Conservation (phyloP, 2,797 vertebrate genomes). For the Trichosurus vulpecula region DNA sequence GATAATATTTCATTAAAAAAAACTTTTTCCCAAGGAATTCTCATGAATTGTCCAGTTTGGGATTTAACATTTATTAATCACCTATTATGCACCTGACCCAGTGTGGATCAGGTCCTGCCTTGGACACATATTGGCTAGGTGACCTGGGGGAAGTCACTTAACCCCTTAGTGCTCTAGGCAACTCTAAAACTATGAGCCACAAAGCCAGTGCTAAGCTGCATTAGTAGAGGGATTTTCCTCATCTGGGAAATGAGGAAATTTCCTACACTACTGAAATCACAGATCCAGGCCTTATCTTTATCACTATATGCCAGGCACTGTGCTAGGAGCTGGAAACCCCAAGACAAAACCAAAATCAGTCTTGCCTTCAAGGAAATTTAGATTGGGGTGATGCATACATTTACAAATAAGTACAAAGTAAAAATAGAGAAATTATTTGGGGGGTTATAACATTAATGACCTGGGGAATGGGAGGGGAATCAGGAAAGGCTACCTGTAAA, state of each 20-base stretch:
- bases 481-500: not conserved
- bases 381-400: not conserved
- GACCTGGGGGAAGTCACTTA: not conserved
- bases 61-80: not conserved
- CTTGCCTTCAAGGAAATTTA: not conserved
- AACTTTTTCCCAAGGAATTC: too few species aligned
- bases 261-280: not conserved
- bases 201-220: not conserved
- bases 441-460: not conserved
- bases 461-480: not conserved
- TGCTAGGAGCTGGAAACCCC: too few species aligned
- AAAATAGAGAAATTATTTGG: not conserved
- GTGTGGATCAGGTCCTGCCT: not conserved
- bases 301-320: not conserved
- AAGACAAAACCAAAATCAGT: not conserved
- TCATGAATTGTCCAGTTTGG: too few species aligned
- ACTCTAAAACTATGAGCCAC: not conserved
- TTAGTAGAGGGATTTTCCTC: not conserved
- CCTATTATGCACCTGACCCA: not conserved
- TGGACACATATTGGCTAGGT: not conserved
- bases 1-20: not conserved
- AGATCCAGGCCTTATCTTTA: not conserved
- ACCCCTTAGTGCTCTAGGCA: not conserved
- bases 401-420: not conserved
- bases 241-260: not conserved